phyloP scores from a whole-genome alignment of 2,113 vertebrate genomes.

The Syrrhaptes paradoxus region DNA sequence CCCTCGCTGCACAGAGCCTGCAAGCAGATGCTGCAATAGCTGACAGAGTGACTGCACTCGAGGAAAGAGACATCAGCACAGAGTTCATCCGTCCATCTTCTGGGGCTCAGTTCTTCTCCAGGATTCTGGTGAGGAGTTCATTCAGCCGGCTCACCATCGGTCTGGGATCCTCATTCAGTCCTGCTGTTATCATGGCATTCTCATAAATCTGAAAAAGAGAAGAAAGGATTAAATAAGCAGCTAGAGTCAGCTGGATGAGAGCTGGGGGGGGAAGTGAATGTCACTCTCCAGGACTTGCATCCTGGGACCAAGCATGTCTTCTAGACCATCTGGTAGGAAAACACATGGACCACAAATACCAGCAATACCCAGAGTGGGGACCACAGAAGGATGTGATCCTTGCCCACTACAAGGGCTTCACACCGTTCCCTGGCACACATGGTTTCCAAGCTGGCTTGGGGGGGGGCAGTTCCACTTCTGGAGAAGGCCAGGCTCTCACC shows the following conservation, averaged over 20 bases:
- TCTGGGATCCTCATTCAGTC: slow-evolving; percentile 91
- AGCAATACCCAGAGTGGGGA: not conserved
- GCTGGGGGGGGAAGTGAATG: not conserved
- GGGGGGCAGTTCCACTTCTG: not conserved
- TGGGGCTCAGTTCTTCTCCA: slow-evolving; percentile 84
- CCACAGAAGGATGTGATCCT: not conserved
- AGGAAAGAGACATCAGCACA: not conserved
- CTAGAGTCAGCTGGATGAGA: not conserved
- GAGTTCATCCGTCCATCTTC: not conserved
- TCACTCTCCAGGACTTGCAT: not conserved
- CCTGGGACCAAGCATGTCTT: not conserved
- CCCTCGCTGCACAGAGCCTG: not conserved
- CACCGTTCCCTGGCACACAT: not conserved
- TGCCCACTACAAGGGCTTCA: not conserved
- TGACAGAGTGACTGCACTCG: not conserved
- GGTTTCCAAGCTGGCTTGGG: not conserved
- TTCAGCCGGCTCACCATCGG: slow-evolving; percentile 93
- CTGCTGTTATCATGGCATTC: slow-evolving; percentile 96
- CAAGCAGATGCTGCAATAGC: not conserved
- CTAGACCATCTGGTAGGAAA: not conserved
- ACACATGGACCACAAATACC: not conserved
- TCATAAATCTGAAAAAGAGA: slow-evolving; percentile 87
- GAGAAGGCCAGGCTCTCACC: slow-evolving; percentile 72
- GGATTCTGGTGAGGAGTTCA: slow-evolving; percentile 85
- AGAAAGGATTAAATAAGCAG: not conserved